Percentiles rank a stretch among this genome's conserved stretches.
Evolutionary conservation across 2,888 invertebrate species (phyloP).

Genomic region (Eucera pruinosa): DNA sequence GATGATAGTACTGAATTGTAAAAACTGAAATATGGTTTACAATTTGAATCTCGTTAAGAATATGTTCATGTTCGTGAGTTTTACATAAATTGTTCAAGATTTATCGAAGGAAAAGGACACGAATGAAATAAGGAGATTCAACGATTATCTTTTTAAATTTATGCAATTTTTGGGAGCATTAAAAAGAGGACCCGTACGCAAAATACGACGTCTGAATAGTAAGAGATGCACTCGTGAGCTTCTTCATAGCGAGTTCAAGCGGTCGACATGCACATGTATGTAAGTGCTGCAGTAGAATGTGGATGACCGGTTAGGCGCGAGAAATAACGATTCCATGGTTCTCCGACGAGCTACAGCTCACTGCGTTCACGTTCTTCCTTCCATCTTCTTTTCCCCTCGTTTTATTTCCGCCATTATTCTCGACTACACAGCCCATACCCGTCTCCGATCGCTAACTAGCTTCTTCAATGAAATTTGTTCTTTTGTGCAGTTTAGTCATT

Average conservation of each 20-base stretch:
- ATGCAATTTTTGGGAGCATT: not conserved
- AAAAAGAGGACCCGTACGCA: not conserved
- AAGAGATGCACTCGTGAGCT: conserved; percentile 7
- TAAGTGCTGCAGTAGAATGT: conserved; percentile 25
- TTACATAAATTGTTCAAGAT: not conserved
- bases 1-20: too few species aligned
- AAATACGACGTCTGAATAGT: not conserved
- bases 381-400: conserved; percentile 16
- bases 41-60: too few species aligned
- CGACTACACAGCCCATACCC: not conserved
- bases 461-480: not conserved
- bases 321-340: conserved; percentile 48
- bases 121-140: too few species aligned
- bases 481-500: not conserved
- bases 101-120: too few species aligned
- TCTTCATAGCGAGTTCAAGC: conserved; percentile 12
- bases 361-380: conserved; percentile 22
- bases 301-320: conserved; percentile 50
- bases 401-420: conserved; percentile 34
- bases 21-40: too few species aligned
- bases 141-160: too few species aligned
- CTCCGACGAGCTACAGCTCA: conserved; percentile 31
- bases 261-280: conserved; percentile 4
- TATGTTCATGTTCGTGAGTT: too few species aligned
- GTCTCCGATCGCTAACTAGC: conserved; percentile 7